phyloP scores from a whole-genome alignment of 1,140 invertebrate species.

The Atta colombica region DNA sequence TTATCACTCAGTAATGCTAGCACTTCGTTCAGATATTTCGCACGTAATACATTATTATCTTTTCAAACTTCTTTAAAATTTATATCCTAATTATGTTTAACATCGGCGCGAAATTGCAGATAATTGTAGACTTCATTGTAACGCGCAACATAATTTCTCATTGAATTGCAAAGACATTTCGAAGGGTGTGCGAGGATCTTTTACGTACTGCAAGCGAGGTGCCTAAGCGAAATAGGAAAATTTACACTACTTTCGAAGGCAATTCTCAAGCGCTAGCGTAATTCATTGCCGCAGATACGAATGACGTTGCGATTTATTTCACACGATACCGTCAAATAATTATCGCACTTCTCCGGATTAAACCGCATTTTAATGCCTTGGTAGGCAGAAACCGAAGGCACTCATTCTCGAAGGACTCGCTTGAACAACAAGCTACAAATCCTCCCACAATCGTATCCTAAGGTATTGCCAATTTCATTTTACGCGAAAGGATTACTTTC shows the following conservation, averaged over 20 bases:
- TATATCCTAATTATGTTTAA: conserved; percentile 56
- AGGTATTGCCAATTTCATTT: conserved; percentile 25
- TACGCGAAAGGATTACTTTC: not conserved
- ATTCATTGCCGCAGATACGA: conserved; percentile 73
- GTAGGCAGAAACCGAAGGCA: conserved; percentile 24
- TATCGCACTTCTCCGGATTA: conserved; percentile 72
- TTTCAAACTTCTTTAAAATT: conserved; percentile 50
- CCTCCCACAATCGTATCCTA: conserved; percentile 3
- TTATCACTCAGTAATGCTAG: conserved; percentile 35
- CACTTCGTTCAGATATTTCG: conserved; percentile 17
- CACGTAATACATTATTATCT: conserved; percentile 23
- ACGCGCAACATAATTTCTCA: conserved; percentile 31
- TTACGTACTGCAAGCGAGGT: not conserved
- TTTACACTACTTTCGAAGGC: conserved; percentile 67
- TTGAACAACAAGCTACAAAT: conserved; percentile 21
- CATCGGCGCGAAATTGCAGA: conserved; percentile 48
- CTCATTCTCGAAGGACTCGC: conserved; percentile 31
- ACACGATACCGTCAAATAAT: conserved; percentile 75
- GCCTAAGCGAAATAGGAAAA: conserved; percentile 34
- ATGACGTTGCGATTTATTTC: conserved; percentile 75
- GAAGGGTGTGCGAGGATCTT: conserved; percentile 32
- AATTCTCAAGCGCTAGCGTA: conserved; percentile 74
- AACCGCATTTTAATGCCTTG: conserved; percentile 59
- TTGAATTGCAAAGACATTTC: conserved; percentile 58
- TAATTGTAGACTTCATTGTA: conserved; percentile 45